Evolutionary conservation across 2,888 invertebrate genomes (phyloP), one percentile per base, ranked within the genome.

Genomic region (Pyrrhia umbra): DNA sequence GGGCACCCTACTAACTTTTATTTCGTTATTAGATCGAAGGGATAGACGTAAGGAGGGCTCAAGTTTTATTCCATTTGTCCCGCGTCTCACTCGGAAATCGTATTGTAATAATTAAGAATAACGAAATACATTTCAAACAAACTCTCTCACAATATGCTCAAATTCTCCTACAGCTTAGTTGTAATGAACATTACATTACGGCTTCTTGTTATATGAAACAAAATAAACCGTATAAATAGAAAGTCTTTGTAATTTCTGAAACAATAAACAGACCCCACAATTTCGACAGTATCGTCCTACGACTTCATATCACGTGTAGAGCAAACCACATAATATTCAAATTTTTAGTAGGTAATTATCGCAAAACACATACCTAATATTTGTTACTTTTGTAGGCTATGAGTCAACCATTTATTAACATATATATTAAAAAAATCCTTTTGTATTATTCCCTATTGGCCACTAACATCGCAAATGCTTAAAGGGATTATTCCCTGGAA

Each of bases 1-100:
- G 83, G 84, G 43, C 91, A 92, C 93, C 93, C 93, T 89, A 92
- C 88, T 92, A 90, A 93, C 92, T 89, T 91, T 91, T 90, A 92
- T 93, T 92, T 88, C 85, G 87, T 89, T 91, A 91, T 91, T 89
- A 87, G 84, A 86, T 85, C 77, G 87, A 87, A 89, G 90, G 89
- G 89, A 88, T 82, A 81, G 80, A 78, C 78, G 78, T 75, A 81
- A 83, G 83, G 79, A 87, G 85, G 85, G 82, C 72, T 68, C 70
- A 63, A 71, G 72, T 68, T 67, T 34, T 34, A 34, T 34, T 34
- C 34, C 34, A 34, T 34, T 34, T 73, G 73, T 73, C 74, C 45
- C 45, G 56, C 63, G 70, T 78, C 73, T 60, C n/a, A 42, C 57
- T 64, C 51, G 58, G 42, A 58, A 57, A 50, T 67, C 64, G 58